phyloP scores from a whole-genome alignment of 2,113 vertebrate species.

The Axis porcinus region DNA sequence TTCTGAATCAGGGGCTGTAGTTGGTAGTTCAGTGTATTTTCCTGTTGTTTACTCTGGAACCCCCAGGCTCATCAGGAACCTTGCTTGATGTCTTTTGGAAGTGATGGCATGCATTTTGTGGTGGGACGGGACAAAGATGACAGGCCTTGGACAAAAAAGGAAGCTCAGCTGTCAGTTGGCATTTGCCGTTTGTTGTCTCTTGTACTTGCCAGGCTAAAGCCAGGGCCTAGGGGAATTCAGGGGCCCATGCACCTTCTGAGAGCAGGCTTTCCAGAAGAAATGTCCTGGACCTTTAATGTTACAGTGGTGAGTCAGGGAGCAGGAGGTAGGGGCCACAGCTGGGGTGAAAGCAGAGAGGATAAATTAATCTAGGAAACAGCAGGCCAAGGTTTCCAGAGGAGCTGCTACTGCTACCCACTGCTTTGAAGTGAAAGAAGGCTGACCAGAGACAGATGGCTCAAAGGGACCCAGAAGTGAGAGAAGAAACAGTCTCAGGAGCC shows the following conservation, averaged over 20 bases:
- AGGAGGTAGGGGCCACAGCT: neutral
- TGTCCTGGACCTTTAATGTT: neutral
- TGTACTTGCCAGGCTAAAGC: neutral
- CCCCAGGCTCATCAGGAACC: neutral
- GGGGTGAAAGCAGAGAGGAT: neutral
- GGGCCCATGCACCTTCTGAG: neutral
- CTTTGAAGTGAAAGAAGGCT: neutral
- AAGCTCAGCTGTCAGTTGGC: neutral
- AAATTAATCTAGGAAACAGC: neutral
- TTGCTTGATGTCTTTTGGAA: neutral
- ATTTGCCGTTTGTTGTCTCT: neutral
- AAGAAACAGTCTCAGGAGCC: neutral
- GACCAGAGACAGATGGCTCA: neutral
- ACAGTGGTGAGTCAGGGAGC: neutral
- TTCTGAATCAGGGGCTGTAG: neutral
- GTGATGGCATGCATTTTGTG: accelerated
- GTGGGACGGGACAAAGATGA: accelerated
- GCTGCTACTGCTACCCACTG: too few species aligned
- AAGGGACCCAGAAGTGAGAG: neutral
- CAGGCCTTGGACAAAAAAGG: neutral
- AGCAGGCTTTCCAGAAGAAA: neutral
- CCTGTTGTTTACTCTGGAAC: neutral
- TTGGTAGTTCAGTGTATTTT: neutral
- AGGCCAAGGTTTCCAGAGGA: neutral
- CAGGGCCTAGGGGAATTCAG: neutral